Base-by-base conservation (phyloP, 1,140 invertebrate genomes). In the Hyles vespertilio region DNA sequence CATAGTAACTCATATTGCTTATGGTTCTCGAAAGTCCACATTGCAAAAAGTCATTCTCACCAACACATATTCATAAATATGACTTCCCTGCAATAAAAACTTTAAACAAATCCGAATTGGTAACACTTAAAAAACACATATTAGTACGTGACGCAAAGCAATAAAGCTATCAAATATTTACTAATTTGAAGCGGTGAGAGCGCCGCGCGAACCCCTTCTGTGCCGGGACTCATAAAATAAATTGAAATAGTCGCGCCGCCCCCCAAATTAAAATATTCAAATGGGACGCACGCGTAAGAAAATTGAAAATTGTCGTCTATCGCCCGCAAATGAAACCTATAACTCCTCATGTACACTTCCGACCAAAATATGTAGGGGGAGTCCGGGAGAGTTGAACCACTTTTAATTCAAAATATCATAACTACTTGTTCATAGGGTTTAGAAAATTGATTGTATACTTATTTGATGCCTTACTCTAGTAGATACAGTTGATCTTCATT, bases 271-370 rank as follows among this genome's bases (percentile, higher is more conserved):
- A 88, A 88, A 88, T 88, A 88, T 88, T 88, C 85, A 88, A 88
- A 88, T 88, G 85, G 85, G 84, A 87, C 84, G 85, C 85, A 88
- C 85, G 85, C 85, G 84, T 81, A 88, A 88, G 85, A 88, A 88
- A 88, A 88, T 88, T 88, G 85, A 88, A 88, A 87, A 88, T 88
- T 88, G 85, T 88, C 85, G 84, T 87, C 85, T 85, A 88, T 88
- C 75, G 85, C 81, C 85, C 85, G 77, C 85, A 88, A 88, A 88
- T 87, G 84, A 88, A 87, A 88, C 85, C 82, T 87, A 88, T 87
- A 88, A 88, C 82, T 87, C 71, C 76, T 81, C 70, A 75, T 71
- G 68, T 87, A 85, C 82, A 88, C 71, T 77, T 54, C 11, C 22
- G 40, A 22, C 2, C 40, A 48, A 22, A 40, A 40, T 8, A 40